A percentile compares a stretch with the other conserved stretches of the same genome.
These are phyloP conservation scores for Cossypha caffra DNA, from an alignment of 2,797 vertebrate species.

Conservation along the genomic window DNA sequence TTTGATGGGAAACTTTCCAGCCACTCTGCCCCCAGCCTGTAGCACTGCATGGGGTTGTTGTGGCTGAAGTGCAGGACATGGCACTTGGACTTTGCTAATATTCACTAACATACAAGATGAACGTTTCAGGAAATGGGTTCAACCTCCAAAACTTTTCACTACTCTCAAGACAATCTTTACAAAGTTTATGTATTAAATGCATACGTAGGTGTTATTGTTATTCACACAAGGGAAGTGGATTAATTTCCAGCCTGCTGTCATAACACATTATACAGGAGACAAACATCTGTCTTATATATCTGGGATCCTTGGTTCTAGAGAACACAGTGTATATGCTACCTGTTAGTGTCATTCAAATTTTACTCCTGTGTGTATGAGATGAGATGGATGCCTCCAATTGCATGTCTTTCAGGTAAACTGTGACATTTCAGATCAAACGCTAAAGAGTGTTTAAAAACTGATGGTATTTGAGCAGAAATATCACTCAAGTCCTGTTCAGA, in stretches of 20 bases:
- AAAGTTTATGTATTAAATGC: background rate
- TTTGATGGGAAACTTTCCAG: background rate
- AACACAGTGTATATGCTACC: background rate
- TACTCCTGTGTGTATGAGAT: background rate
- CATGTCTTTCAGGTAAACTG: background rate
- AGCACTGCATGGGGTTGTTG: background rate
- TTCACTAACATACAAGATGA: background rate
- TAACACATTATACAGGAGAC: background rate
- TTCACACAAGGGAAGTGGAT: background rate
- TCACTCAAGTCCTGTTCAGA: background rate
- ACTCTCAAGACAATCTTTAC: background rate
- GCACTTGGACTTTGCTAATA: background rate
- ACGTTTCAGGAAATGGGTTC: background rate
- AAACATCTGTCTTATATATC: background rate
- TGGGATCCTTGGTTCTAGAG: rapidly evolving
- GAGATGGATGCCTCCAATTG: background rate
- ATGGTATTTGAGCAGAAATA: background rate
- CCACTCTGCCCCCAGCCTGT: background rate
- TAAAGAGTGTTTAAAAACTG: background rate
- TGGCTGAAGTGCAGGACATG: background rate
- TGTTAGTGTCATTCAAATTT: background rate
- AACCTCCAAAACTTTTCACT: background rate
- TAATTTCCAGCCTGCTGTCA: background rate
- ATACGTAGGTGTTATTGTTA: background rate
- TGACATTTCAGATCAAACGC: background rate